Evolutionary conservation across 2,888 invertebrate species (phyloP), one percentile per base, ranked within the genome.

Genomic region (Micropterix aruncella): DNA sequence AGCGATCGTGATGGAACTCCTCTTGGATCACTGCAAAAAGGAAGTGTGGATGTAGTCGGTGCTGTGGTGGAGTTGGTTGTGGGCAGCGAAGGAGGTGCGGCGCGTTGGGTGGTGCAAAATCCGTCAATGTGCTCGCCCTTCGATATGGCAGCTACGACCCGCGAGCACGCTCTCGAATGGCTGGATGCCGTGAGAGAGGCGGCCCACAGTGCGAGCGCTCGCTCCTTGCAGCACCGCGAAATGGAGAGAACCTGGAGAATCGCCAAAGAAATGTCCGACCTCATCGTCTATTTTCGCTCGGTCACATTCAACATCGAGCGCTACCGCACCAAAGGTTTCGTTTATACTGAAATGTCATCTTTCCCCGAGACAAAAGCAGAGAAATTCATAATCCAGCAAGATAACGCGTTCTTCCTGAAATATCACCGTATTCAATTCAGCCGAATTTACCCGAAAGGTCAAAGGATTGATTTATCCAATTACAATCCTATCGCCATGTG

Each of bases 301-400:
- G 87, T 91, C 7, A 76, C 85, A 2, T 92, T 90, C 66, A 83
- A 79, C 56, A 70, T 77, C 46, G 89, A 89, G 1, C 70, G 78
- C 55, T 67, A 85, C n/a, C 74, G 74, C 44, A 71, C 66, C 42
- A 77, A 77, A 51, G 80, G 80, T 3, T 83, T 88, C 64, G 71
- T 83, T n/a, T 89, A 82, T 62, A 80, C 83, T 57, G 96, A 99
- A 64, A 97, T 99, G 96, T 95, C 94, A 41, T 96, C 96, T 17
- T 95, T 97, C 61, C 88, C 94, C 0, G 97, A 99, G 66, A 89
- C 86, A 1, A 96, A 95, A 66, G 93, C 91, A 0, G 94, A 96
- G 55, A 88, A 91, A 56, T 74, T 88, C 46, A 86, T 95, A 60
- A 82, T 86, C 55, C 83, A 83, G 55, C 82, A 83, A 55, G 88